Conservation (phyloP, 2,113 vertebrate genomes). For the Pitta sordida region DNA sequence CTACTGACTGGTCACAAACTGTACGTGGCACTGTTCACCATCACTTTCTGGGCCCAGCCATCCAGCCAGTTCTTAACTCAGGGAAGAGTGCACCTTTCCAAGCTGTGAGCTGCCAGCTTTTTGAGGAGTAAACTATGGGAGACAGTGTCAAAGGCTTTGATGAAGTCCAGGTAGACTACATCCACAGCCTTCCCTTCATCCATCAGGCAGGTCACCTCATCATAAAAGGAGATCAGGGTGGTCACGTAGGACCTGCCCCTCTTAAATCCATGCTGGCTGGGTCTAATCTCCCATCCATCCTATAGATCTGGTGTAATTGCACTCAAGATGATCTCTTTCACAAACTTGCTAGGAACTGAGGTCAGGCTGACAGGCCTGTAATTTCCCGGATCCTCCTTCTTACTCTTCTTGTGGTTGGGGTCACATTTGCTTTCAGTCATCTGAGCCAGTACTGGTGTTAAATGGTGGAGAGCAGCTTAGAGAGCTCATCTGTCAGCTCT, state of each 20-base stretch:
- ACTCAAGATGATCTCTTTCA: not conserved
- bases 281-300: not conserved
- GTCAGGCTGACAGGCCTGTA: not conserved
- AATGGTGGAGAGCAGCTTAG: no score
- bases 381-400: not conserved
- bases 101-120: not conserved
- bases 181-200: no score
- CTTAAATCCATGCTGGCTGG: not conserved
- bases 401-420: no score
- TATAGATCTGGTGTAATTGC: fast-evolving
- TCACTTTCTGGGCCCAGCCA: not conserved
- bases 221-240: no score
- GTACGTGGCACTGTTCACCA: not conserved
- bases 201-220: no score
- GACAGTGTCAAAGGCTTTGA: no score
- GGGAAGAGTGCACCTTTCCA: not conserved
- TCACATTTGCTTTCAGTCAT: no score
- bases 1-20: not conserved
- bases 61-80: not conserved
- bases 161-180: no score
- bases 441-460: no score
- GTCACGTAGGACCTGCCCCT: no score
- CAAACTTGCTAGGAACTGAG: not conserved
- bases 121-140: not conserved
- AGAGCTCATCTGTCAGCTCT: no score